Conservation (phyloP, 2,888 invertebrate species). For the Xanthorhoe spadicearia region DNA sequence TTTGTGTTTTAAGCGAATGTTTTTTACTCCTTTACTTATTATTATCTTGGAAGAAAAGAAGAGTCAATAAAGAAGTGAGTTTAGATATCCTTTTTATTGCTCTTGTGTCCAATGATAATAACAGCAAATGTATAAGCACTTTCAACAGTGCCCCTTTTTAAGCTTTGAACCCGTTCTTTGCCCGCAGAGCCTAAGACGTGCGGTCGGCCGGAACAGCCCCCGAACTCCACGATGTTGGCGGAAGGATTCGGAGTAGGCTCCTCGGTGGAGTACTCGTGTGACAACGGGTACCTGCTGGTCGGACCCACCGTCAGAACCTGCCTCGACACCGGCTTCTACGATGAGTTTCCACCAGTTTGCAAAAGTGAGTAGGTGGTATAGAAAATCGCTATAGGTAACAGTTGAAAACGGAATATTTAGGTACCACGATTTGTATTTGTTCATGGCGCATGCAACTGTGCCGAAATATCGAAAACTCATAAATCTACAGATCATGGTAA, state of each 20-base stretch:
- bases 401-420: too few species aligned
- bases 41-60: background rate
- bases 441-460: too few species aligned
- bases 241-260: conserved; percentile 92
- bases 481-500: too few species aligned
- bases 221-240: conserved; percentile 94
- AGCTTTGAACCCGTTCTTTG: conserved; percentile 12
- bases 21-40: background rate
- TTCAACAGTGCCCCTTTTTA: conserved; percentile 5
- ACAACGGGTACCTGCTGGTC: conserved; percentile 93
- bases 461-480: too few species aligned
- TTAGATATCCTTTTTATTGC: background rate
- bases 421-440: too few species aligned
- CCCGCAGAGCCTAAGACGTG: conserved; percentile 93
- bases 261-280: conserved; percentile 93
- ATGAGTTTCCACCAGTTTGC: conserved; percentile 96
- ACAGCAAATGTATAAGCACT: background rate
- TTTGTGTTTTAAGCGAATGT: conserved; percentile 20
- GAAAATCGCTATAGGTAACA: background rate
- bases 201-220: conserved; percentile 96
- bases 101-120: background rate
- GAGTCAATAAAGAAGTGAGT: background rate
- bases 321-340: conserved; percentile 95
- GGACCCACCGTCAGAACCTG: conserved; percentile 94
- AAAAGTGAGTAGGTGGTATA: conserved; percentile 89